These are phyloP conservation scores for Epinotia bilunana DNA, from an alignment of 2,888 invertebrate genomes.

Conservation along the genomic window DNA sequence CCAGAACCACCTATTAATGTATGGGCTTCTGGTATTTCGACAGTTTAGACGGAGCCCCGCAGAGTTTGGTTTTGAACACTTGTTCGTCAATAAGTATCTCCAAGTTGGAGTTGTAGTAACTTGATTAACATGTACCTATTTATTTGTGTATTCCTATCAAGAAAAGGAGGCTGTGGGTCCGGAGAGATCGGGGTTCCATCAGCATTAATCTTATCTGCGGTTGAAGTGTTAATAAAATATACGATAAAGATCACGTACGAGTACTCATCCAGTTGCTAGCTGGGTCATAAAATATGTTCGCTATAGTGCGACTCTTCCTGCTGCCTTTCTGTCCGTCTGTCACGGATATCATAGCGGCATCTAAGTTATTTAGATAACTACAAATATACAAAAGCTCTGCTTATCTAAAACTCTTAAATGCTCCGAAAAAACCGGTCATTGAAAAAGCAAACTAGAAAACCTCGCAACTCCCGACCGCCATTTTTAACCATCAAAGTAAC, in stretches of 20 bases:
- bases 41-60: too few species aligned
- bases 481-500: too few species aligned
- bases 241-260: constrained; percentile 7
- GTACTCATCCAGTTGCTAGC: neutral
- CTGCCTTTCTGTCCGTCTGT: neutral
- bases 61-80: too few species aligned
- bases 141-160: neutral
- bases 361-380: neutral
- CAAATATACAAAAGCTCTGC: neutral
- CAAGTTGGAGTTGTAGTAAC: neutral
- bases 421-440: too few species aligned
- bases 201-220: constrained; percentile 34
- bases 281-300: neutral
- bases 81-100: too few species aligned
- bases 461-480: too few species aligned
- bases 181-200: constrained; percentile 25
- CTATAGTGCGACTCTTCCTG: neutral
- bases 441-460: too few species aligned
- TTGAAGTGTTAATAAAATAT: constrained; percentile 19
- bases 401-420: too few species aligned
- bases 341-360: neutral
- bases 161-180: neutral
- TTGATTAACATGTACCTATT: neutral
- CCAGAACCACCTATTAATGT: too few species aligned
- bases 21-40: too few species aligned